These are phyloP conservation scores for Montipora capricornis DNA, from an alignment of 64 coral and sea anemone genomes.

Conservation along the genomic window DNA sequence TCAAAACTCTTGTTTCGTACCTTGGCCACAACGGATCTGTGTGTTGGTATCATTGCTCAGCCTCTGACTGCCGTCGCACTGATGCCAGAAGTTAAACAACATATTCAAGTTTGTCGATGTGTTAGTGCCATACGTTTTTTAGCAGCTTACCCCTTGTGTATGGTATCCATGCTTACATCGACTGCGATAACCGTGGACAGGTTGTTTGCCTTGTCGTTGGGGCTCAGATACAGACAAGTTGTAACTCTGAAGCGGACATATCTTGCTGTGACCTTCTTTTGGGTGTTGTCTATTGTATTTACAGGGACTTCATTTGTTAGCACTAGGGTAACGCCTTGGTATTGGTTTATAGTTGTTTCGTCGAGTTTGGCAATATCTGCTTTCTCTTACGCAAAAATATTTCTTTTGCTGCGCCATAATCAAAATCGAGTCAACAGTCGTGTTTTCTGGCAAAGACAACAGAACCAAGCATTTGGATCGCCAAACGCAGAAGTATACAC, in stretches of 20 bases:
- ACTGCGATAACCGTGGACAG: constrained; percentile 5
- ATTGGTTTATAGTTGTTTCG: background rate
- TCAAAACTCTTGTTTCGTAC: background rate
- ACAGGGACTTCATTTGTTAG: background rate
- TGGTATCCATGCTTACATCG: background rate
- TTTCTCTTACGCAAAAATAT: background rate
- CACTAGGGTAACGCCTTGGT: background rate
- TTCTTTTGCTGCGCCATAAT: background rate
- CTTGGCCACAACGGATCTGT: background rate
- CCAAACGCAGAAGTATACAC: background rate
- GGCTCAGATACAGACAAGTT: constrained; percentile 21
- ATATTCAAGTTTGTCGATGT: background rate
- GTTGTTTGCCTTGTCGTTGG: background rate
- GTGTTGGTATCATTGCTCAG: constrained; percentile 5
- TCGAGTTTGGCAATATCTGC: background rate
- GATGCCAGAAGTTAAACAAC: background rate
- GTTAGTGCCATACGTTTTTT: background rate
- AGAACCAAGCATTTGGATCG: no score
- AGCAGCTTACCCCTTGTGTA: background rate
- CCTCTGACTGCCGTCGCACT: background rate
- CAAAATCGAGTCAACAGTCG: background rate
- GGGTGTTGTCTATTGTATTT: background rate
- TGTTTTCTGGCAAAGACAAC: background rate
- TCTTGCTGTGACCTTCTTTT: background rate
- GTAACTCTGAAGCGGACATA: background rate